These are phyloP conservation scores for Mesorhabditis spiculigera DNA, from an alignment of 2,888 invertebrate genomes.

Conservation along the genomic window DNA sequence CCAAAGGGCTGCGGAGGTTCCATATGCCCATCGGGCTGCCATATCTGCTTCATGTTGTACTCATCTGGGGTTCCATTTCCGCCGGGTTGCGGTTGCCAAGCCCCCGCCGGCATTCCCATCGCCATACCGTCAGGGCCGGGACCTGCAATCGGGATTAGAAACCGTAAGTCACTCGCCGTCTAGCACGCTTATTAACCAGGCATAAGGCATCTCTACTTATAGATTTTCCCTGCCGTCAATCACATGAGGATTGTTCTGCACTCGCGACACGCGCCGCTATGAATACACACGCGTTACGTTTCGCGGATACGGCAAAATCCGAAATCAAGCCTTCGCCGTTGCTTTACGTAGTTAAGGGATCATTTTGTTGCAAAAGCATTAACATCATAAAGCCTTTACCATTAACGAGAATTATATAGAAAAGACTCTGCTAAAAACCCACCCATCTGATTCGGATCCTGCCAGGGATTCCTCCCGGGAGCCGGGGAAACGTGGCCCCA, in stretches of 20 bases:
- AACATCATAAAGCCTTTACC: too few species aligned
- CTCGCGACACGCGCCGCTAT: too few species aligned
- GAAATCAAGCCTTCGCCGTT: too few species aligned
- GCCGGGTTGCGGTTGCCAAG: neutral
- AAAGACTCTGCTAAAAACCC: neutral
- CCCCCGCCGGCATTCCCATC: neutral
- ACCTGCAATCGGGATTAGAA: neutral
- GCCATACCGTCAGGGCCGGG: neutral
- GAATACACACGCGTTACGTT: too few species aligned
- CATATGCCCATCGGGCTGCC: neutral
- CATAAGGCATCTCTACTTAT: too few species aligned
- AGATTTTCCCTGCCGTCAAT: too few species aligned
- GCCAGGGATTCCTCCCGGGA: neutral
- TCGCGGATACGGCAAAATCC: too few species aligned
- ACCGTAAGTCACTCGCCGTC: neutral
- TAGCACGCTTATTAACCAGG: neutral
- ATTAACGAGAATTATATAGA: too few species aligned
- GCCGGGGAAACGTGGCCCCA: neutral
- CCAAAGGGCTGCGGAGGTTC: neutral
- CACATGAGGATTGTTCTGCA: too few species aligned
- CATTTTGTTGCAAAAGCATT: too few species aligned
- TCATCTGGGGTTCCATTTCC: neutral
- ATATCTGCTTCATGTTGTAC: neutral
- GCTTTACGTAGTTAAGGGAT: too few species aligned
- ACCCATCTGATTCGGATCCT: conserved; percentile 2